These are phyloP conservation scores for Todiramphus chloris DNA, from an alignment of 2,113 vertebrate genomes.

Conservation along the genomic window DNA sequence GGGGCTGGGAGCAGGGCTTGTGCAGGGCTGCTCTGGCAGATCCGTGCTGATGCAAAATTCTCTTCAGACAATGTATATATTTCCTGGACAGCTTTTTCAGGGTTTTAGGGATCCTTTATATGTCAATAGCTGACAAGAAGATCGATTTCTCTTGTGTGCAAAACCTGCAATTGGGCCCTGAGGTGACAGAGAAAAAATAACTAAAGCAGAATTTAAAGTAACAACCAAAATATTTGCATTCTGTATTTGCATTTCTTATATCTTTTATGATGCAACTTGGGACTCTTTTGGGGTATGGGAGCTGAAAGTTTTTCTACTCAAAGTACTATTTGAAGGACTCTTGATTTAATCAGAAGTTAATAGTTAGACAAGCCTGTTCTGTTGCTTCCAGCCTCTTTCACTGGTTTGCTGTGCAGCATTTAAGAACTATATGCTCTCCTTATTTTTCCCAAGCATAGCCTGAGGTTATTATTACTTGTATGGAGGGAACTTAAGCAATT, in stretches of 20 bases:
- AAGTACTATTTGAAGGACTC: neutral
- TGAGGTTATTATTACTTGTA: neutral
- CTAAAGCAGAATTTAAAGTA: neutral
- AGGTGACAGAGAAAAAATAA: neutral
- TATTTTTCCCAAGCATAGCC: neutral
- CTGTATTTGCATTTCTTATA: neutral
- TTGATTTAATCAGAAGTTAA: neutral
- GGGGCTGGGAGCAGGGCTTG: neutral
- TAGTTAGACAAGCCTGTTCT: neutral
- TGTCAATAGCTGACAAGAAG: neutral
- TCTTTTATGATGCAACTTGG: neutral
- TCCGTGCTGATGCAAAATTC: neutral
- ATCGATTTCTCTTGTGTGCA: neutral
- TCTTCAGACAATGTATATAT: rapidly evolving
- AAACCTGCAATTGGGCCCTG: neutral
- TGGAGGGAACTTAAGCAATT: neutral
- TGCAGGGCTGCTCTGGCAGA: neutral
- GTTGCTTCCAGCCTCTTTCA: neutral
- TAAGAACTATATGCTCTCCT: neutral
- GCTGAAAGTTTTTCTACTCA: neutral
- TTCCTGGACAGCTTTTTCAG: neutral
- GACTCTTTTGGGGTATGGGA: neutral
- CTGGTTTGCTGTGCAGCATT: neutral
- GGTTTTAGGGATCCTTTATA: neutral
- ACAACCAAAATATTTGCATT: neutral